phyloP scores from a whole-genome alignment of 2,888 invertebrate genomes.

The Plusia festucae region DNA sequence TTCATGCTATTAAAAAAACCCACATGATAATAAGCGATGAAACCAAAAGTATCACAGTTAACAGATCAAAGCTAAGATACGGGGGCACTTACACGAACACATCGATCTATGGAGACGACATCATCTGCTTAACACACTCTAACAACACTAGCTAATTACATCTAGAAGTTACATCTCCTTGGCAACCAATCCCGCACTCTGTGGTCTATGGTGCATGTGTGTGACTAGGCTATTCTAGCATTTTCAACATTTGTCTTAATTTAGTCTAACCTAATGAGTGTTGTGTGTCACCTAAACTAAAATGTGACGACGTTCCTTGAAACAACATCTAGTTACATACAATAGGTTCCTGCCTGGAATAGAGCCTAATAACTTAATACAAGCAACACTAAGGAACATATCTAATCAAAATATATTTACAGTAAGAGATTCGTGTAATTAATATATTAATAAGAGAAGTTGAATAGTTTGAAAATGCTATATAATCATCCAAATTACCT shows the following conservation, averaged over 20 bases:
- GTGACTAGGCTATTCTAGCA: neutral
- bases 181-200: neutral
- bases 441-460: too few species aligned
- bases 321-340: neutral
- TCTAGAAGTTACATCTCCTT: neutral
- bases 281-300: neutral
- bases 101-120: conserved; percentile 7
- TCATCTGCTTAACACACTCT: conserved; percentile 1
- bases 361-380: neutral
- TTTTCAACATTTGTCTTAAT: neutral
- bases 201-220: neutral
- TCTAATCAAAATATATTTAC: neutral
- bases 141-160: conserved; percentile 6
- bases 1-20: conserved; percentile 89
- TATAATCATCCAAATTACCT: neutral
- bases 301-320: neutral
- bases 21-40: conserved; percentile 86
- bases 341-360: neutral
- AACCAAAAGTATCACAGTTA: conserved; percentile 65
- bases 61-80: conserved; percentile 68
- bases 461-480: conserved; percentile 2
- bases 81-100: conserved; percentile 54
- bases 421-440: neutral
- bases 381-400: conserved; percentile 1
- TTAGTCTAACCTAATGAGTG: neutral